phyloP scores from a whole-genome alignment of 2,888 invertebrate species.

The Heteropelma amictum region DNA sequence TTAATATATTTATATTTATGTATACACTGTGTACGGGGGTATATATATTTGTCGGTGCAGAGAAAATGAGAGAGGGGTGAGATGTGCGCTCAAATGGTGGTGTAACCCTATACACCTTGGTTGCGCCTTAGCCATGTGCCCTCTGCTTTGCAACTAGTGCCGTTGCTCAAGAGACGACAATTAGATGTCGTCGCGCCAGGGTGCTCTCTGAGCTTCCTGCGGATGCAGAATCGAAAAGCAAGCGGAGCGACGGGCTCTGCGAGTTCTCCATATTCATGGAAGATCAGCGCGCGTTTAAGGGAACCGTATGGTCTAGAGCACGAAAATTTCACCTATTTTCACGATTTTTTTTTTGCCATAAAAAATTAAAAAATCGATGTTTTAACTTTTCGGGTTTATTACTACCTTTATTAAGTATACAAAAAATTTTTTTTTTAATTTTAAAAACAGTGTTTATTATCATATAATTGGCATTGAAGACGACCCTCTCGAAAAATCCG shows the following conservation, averaged over 20 bases:
- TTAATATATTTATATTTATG: neutral
- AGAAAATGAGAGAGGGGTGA: slow-evolving; percentile 2
- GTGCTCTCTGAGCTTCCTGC: slow-evolving; percentile 34
- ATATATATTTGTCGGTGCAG: neutral
- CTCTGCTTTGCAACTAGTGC: slow-evolving; percentile 15
- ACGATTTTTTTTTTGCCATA: no score
- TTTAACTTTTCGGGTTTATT: no score
- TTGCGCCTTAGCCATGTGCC: slow-evolving; percentile 16
- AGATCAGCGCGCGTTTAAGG: slow-evolving; percentile 74
- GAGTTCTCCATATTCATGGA: slow-evolving; percentile 72
- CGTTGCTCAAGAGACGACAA: slow-evolving; percentile 67
- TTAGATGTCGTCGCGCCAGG: slow-evolving; percentile 66
- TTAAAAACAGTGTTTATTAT: no score
- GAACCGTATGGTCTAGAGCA: no score
- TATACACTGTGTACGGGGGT: neutral
- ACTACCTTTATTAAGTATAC: no score
- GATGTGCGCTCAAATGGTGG: slow-evolving; percentile 31
- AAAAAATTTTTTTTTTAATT: no score
- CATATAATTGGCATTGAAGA: no score
- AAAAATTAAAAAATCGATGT: no score
- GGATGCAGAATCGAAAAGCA: slow-evolving; percentile 37
- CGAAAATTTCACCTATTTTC: no score
- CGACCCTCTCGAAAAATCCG: no score
- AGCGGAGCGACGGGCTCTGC: neutral
- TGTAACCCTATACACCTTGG: slow-evolving; percentile 37